Conservation (phyloP, 2,888 invertebrate species). For the Gandaritis pyraliata region DNA sequence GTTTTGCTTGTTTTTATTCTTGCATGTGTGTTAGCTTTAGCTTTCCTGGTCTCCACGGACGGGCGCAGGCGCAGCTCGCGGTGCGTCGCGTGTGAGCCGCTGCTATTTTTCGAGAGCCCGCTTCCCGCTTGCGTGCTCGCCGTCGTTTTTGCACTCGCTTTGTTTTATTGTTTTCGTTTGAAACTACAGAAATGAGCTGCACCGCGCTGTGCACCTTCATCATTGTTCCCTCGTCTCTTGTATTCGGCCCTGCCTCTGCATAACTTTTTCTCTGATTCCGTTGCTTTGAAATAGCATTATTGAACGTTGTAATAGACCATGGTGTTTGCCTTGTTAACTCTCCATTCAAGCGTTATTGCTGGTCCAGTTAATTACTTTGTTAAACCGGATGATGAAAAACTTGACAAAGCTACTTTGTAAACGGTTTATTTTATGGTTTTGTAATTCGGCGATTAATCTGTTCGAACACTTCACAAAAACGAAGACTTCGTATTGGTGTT, state of each 20-base stretch:
- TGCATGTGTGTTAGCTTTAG: conserved; percentile 57
- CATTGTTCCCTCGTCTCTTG: conserved; percentile 70
- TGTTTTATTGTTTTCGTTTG: conserved; percentile 76
- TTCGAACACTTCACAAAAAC: conserved; percentile 70
- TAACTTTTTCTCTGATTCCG: conserved; percentile 56
- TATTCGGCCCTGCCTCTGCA: conserved; percentile 52
- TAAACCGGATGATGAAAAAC: conserved; percentile 49
- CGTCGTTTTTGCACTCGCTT: conserved; percentile 73
- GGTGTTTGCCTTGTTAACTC: conserved; percentile 65
- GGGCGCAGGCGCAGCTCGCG: conserved; percentile 43
- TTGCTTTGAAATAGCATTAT: conserved; percentile 62
- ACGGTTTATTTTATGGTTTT: conserved; percentile 55
- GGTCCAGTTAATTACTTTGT: conserved; percentile 57
- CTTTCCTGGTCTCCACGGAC: conserved; percentile 44
- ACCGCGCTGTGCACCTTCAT: conserved; percentile 43
- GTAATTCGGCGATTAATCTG: conserved; percentile 58
- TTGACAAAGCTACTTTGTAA: conserved; percentile 50
- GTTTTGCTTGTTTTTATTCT: conserved; percentile 53
- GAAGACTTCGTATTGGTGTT: no score
- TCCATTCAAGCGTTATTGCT: conserved; percentile 61
- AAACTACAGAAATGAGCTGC: conserved; percentile 71
- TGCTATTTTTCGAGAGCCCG: conserved; percentile 73
- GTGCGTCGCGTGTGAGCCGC: conserved; percentile 62
- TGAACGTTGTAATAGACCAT: conserved; percentile 57
- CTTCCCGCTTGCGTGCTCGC: conserved; percentile 72